Base-by-base conservation (phyloP, 2,888 invertebrate genomes). In the Syrphus vitripennis region DNA sequence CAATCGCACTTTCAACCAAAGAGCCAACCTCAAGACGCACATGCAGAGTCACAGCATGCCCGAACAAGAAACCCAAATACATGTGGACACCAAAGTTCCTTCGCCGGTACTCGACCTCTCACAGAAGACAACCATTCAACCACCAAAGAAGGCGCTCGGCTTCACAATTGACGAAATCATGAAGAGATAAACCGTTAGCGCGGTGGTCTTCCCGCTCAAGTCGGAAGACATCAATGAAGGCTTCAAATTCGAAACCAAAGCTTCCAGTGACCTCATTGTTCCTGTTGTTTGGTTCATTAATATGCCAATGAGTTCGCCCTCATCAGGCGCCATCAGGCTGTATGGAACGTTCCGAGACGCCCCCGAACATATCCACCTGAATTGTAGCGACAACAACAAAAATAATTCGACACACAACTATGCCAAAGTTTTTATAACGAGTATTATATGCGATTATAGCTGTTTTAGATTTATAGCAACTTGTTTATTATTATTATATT, bases 21-120 rank as follows among this genome's bases (percentile, higher is more conserved):
- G 98, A 89, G 97, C 97, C 82, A 98, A 98, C 91, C 94, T 98
- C 88, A 98, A 98, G 93, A 97, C 97, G 0, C 98, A 98, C 92
- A 93, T 98, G 87, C 93, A 97, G 88, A 97, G 97, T 14, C 98
- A 98, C 92, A 96, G 96, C 72, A 90, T 89, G 45, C 82, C 83
- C 24, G 87, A 87, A 7, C 78, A 55, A 61, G 83, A 80, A 4
- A 72, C 74, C 1, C 88, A 78, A 12, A 57, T 16, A n/a, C 69
- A 59, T 26, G 34, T 71, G 26, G 63, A 59, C 2, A 48, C 75
- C n/a, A 87, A 87, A 37, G 37, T 81, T 12, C 83, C 75, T 19
- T 88, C 90, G 19, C 92, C 93, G 2, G 90, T 94, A 9, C 89
- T 95, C 57, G 95, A 95, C 90, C 93, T 95, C 57, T 94, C 95